These are phyloP conservation scores for Nematolebias whitei DNA, from an alignment of 2,113 vertebrate species.

Conservation along the genomic window DNA sequence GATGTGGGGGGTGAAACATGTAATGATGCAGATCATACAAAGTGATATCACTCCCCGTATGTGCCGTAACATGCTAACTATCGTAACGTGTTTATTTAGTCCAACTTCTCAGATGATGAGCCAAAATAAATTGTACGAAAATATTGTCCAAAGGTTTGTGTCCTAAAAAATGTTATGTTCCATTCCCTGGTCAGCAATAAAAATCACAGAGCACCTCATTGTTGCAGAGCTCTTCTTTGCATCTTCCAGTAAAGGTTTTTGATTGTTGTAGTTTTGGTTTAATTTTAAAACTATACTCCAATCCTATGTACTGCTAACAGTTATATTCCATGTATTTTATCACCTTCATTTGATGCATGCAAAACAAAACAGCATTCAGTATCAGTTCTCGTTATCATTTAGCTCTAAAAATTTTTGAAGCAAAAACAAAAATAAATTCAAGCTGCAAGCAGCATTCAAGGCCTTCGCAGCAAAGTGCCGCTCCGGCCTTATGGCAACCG, in stretches of 20 bases:
- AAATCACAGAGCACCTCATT: background rate
- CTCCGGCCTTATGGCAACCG: too few species aligned
- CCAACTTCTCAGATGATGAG: too few species aligned
- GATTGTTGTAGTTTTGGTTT: too few species aligned
- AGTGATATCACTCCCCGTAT: background rate
- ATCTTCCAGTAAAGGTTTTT: too few species aligned
- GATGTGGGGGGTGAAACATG: background rate
- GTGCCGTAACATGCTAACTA: slow-evolving; percentile 7
- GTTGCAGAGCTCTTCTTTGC: background rate
- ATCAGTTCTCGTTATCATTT: too few species aligned
- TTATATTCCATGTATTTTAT: background rate
- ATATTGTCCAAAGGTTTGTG: background rate
- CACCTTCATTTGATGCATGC: slow-evolving; percentile 2
- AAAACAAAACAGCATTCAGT: too few species aligned
- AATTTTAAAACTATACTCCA: too few species aligned
- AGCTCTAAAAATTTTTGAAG: too few species aligned
- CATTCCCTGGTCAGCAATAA: background rate
- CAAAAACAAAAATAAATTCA: too few species aligned
- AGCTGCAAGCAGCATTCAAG: too few species aligned
- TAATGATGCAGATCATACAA: background rate
- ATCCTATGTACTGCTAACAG: background rate
- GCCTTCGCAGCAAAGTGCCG: too few species aligned
- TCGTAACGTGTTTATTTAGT: background rate
- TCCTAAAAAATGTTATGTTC: background rate
- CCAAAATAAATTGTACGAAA: too few species aligned